phyloP scores from a whole-genome alignment of 2,888 invertebrate species.

The Cataglyphis rosenhaueri region DNA sequence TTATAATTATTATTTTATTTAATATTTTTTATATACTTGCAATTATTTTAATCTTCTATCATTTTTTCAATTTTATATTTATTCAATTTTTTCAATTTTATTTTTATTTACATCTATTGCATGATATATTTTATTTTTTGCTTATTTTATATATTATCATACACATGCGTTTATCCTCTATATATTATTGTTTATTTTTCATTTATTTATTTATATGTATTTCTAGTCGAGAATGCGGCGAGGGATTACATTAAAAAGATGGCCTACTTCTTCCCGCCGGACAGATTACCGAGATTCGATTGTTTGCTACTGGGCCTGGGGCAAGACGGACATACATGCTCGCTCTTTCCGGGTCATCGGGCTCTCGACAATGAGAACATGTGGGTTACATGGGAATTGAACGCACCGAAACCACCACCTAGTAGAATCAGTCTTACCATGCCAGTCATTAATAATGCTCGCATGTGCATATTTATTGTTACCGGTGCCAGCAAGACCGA shows the following conservation, averaged over 20 bases:
- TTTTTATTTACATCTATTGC: not conserved
- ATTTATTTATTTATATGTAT: conserved; percentile 46
- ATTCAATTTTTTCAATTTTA: not conserved
- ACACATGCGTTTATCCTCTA: not conserved
- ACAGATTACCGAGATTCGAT: conserved; percentile 91
- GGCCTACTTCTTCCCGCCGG: conserved; percentile 87
- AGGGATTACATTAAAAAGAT: conserved; percentile 91
- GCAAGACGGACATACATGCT: conserved; percentile 99
- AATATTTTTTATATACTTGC: not conserved
- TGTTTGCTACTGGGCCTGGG: conserved; percentile 97
- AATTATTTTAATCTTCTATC: not conserved
- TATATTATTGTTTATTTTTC: conserved; percentile 8
- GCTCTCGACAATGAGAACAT: conserved; percentile 88
- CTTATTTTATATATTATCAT: not conserved
- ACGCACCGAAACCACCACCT: conserved; percentile 99
- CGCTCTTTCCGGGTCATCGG: conserved; percentile 94
- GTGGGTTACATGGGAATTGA: conserved; percentile 93
- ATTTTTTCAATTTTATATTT: not conserved
- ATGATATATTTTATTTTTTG: not conserved
- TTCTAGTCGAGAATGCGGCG: conserved; percentile 91
- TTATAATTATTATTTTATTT: not conserved
- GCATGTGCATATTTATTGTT: conserved; percentile 93
- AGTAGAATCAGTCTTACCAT: conserved; percentile 96
- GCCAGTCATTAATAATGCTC: conserved; percentile 95
- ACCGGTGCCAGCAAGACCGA: conserved; percentile 95